Evolutionary conservation across 2,888 invertebrate genomes (phyloP), one percentile per base, ranked within the genome.

Genomic region (Drosophila melanocephala): DNA sequence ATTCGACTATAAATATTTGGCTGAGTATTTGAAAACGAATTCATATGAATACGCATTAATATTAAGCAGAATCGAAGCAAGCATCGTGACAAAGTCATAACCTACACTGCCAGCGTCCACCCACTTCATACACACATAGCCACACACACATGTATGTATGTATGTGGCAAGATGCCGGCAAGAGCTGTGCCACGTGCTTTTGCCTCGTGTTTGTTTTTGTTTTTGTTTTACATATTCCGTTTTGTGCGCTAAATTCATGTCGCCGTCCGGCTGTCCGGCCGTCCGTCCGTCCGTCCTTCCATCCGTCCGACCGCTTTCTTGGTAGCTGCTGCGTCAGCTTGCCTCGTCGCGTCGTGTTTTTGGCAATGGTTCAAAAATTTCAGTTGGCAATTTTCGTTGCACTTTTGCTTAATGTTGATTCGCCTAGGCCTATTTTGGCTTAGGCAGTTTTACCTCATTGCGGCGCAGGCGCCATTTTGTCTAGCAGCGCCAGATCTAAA

Each of bases 371-470:
- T 86, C 82, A 84, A 83, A 58, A 72, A 60, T 56, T 60, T 67
- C 60, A 57, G 77, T 75, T 84, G 77, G 75, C 69, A 68, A 70
- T 75, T 77, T 75, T 77, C 83, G 85, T 64, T 80, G 89, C 85
- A 80, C 76, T 80, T 75, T 74, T 82, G 86, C 87, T 87, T 80
- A 80, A 77, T 78, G 85, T 84, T 89, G 85, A 87, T 89, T 87
- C 86, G 86, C 74, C 75, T 87, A 89, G 86, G 89, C 86, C 89
- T 89, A 80, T 75, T 82, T 76, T 72, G 72, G 68, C 76, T 80
- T 76, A 72, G 75, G 72, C 71, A 52, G 66, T 75, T 57, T 52
- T 64, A 57, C 57, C 65, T 60, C 44, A 69, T 42, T 77, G 62
- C 61, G 74, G 90, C 89, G 89, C 89, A 87, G 89, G 89, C 89